Evolutionary conservation across 2,888 invertebrate species (phyloP).

Genomic region (Dugesia japonica): DNA sequence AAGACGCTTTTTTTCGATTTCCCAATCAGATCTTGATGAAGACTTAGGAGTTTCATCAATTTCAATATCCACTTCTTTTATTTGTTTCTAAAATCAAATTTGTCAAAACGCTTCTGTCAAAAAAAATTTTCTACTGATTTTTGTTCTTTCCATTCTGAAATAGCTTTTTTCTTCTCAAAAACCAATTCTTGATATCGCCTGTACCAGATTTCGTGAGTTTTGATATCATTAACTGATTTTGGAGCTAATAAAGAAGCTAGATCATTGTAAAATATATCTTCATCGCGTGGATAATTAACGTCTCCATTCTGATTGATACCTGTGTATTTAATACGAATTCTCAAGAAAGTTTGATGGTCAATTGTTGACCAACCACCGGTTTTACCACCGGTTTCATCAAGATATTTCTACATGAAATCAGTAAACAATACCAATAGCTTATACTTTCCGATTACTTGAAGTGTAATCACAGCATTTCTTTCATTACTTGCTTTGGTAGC

Average conservation of each 20-base stretch:
- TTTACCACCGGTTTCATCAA: slow-evolving; percentile 44
- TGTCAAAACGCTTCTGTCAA: slow-evolving; percentile 36
- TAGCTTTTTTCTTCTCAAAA: slow-evolving; percentile 45
- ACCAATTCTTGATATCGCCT: slow-evolving; percentile 42
- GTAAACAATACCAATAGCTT: neutral
- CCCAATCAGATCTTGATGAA: neutral
- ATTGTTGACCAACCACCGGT: slow-evolving; percentile 48
- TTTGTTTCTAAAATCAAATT: slow-evolving; percentile 37
- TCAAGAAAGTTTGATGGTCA: slow-evolving; percentile 45
- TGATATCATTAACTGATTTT: slow-evolving; percentile 42
- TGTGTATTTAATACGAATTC: slow-evolving; percentile 12
- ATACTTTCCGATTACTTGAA: neutral
- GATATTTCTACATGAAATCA: slow-evolving; percentile 41
- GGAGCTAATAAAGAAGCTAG: slow-evolving; percentile 41
- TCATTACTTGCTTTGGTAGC: neutral
- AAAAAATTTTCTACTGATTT: slow-evolving; percentile 38
- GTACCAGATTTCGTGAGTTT: slow-evolving; percentile 45
- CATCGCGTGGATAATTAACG: slow-evolving; percentile 38
- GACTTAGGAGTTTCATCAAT: slow-evolving; percentile 35
- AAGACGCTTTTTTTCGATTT: slow-evolving; percentile 34
- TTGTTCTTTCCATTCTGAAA: slow-evolving; percentile 43
- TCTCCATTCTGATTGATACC: neutral
- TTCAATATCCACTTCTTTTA: slow-evolving; percentile 36
- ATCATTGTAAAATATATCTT: slow-evolving; percentile 41
- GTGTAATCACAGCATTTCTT: neutral